phyloP scores from a whole-genome alignment of 2,888 invertebrate genomes.

The Acrobasis suavella region DNA sequence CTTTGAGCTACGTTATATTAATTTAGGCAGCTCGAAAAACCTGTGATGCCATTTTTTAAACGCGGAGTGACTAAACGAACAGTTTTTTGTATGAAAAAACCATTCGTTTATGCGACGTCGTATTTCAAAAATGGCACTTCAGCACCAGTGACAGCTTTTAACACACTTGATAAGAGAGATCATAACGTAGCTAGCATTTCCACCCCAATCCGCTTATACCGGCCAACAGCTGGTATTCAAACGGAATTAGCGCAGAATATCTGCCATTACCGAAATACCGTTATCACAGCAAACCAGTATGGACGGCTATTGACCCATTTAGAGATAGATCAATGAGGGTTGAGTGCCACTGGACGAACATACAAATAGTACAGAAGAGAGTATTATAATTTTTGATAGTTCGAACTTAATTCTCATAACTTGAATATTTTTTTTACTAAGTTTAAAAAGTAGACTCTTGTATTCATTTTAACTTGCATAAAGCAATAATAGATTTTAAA shows the following conservation, averaged over 20 bases:
- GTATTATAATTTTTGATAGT: too few species aligned
- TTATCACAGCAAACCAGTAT: neutral
- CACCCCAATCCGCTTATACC: conserved; percentile 6
- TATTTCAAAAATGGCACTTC: too few species aligned
- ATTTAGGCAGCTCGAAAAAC: too few species aligned
- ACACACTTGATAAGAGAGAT: neutral
- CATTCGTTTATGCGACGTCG: too few species aligned
- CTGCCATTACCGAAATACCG: conserved; percentile 12
- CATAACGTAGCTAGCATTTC: neutral
- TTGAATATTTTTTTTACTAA: too few species aligned
- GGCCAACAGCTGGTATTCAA: neutral
- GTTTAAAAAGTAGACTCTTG: too few species aligned
- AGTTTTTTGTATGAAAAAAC: too few species aligned
- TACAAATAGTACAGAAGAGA: neutral
- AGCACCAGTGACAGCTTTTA: neutral
- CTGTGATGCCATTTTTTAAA: too few species aligned
- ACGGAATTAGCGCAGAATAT: conserved; percentile 8
- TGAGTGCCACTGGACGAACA: conserved; percentile 3
- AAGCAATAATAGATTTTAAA: too few species aligned
- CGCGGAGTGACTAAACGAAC: too few species aligned
- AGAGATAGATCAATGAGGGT: conserved; percentile 11
- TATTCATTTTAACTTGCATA: too few species aligned
- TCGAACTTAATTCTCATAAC: too few species aligned
- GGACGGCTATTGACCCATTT: conserved; percentile 14
- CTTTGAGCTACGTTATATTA: neutral